Conservation (phyloP, 2,797 vertebrate species). For the Lerista edwardsae region DNA sequence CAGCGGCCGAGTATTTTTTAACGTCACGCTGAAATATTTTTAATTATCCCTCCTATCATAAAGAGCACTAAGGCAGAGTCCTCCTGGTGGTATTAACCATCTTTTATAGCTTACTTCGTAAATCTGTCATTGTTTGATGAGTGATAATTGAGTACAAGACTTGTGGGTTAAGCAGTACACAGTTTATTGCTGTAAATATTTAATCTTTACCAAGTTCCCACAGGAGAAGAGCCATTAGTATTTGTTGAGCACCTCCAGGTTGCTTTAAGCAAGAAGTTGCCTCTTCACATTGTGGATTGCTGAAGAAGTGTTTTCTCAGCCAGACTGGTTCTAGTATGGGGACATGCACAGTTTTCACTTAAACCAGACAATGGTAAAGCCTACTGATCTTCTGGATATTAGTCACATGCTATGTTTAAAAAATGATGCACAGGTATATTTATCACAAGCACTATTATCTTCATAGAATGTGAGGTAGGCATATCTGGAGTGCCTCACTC, state of each 20-base stretch:
- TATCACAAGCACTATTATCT: too few species aligned
- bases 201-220: conserved; percentile 31
- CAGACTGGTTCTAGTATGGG: background rate
- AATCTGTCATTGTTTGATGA: conserved; percentile 38
- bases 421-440: too few species aligned
- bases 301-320: background rate
- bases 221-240: conserved; percentile 18
- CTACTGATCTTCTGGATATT: background rate
- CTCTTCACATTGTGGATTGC: background rate
- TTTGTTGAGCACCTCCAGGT: background rate
- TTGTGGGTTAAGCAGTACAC: conserved; percentile 21
- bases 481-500: too few species aligned
- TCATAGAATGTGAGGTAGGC: too few species aligned
- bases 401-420: too few species aligned
- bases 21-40: conserved; percentile 21
- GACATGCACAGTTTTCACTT: background rate
- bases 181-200: conserved; percentile 26
- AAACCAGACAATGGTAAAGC: too few species aligned
- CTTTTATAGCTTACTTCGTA: background rate
- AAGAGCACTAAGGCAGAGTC: background rate
- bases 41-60: conserved; percentile 30
- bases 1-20: background rate
- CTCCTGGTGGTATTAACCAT: background rate
- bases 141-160: conserved; percentile 30
- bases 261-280: conserved; percentile 6